These are phyloP conservation scores for Mycogona germanica DNA, from an alignment of 2,888 invertebrate genomes.

Conservation along the genomic window DNA sequence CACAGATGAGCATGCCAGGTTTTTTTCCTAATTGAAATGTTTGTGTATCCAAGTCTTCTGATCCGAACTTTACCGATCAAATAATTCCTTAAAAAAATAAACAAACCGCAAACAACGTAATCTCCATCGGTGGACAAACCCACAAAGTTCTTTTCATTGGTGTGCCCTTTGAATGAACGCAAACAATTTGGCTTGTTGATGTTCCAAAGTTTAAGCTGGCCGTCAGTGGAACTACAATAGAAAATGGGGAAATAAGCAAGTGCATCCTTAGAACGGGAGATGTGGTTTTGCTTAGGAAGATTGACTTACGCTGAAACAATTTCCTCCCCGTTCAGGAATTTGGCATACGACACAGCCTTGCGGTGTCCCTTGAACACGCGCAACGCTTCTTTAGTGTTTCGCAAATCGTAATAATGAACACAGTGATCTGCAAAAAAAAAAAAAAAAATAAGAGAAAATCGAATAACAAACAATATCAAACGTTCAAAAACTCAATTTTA, in stretches of 20 bases:
- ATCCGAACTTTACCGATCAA: too few relatives aligned
- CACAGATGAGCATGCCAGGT: neutral
- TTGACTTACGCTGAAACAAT: constrained; percentile 69
- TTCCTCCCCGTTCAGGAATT: constrained; percentile 70
- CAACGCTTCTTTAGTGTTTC: constrained; percentile 67
- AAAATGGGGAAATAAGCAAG: constrained; percentile 2
- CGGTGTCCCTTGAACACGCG: constrained; percentile 76
- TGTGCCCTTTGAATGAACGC: constrained; percentile 78
- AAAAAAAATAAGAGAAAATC: neutral
- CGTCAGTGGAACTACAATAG: constrained; percentile 62
- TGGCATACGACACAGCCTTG: constrained; percentile 89
- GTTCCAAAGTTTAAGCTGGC: constrained; percentile 82
- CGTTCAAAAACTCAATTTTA: too few relatives aligned
- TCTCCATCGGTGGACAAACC: constrained; percentile 83
- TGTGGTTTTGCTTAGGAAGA: too few relatives aligned
- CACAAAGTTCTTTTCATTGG: constrained; percentile 93
- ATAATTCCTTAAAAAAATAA: constrained; percentile 16
- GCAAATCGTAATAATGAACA: constrained; percentile 88
- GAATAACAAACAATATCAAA: neutral
- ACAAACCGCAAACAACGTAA: constrained; percentile 72
- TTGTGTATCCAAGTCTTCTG: neutral
- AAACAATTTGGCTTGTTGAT: constrained; percentile 61
- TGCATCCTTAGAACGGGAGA: neutral
- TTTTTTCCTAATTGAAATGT: neutral
- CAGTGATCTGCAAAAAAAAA: constrained; percentile 57